Conservation (phyloP, 2,797 vertebrate species). For the Acipenser oxyrinchus region DNA sequence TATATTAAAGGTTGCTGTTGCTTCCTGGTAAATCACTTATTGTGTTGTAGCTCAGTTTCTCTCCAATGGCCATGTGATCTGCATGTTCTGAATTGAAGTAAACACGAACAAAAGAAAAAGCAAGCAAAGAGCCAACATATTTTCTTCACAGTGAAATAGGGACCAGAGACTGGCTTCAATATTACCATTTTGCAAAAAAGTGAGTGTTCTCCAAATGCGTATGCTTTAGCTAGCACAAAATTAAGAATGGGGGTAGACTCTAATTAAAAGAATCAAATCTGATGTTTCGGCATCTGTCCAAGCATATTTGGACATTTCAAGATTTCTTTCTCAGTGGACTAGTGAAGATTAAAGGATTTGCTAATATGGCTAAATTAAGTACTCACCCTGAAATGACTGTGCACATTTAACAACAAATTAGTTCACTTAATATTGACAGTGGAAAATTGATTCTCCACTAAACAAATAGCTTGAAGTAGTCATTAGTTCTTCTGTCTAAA, state of each 20-base stretch:
- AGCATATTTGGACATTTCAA: conserved; percentile 88
- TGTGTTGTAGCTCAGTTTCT: no score
- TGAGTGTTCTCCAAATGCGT: no score
- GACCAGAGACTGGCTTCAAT: no score
- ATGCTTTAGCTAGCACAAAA: no score
- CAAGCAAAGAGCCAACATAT: no score
- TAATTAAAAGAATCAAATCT: conserved; percentile 99
- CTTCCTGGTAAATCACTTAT: no score
- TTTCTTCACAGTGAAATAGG: no score
- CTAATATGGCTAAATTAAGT: conserved; percentile 87
- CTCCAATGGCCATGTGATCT: no score
- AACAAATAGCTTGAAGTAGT: conserved; percentile 67
- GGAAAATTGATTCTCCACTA: conserved; percentile 80
- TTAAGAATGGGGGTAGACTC: conserved; percentile 58
- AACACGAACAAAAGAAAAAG: no score
- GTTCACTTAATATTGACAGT: conserved; percentile 87
- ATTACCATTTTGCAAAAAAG: no score
- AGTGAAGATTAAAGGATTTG: conserved; percentile 98
- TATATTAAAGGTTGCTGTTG: no score
- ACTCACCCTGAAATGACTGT: conserved; percentile 85
- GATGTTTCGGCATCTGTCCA: conserved; percentile 87
- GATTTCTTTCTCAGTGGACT: conserved; percentile 82
- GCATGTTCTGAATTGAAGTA: no score
- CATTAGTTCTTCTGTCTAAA: conserved; percentile 60
- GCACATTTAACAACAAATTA: conserved; percentile 92